Evolutionary conservation across 2,113 vertebrate species (phyloP).

Genomic region (Collichthys lucidus): DNA sequence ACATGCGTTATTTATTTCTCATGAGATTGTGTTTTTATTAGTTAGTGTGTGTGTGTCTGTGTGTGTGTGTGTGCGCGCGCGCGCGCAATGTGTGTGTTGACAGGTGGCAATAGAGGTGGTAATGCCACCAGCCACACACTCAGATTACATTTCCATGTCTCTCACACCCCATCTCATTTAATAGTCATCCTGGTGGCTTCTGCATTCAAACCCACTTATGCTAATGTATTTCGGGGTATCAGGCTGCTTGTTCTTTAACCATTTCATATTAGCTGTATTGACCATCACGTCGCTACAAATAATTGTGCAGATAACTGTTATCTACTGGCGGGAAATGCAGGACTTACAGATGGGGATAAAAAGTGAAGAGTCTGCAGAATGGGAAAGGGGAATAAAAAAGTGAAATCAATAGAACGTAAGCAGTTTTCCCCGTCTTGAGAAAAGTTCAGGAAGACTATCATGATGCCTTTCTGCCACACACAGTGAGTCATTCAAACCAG

Average conservation of each 20-base stretch:
- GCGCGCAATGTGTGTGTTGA: constrained; percentile 56
- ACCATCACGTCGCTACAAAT: constrained; percentile 74
- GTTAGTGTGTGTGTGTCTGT: neutral
- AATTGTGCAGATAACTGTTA: constrained; percentile 76
- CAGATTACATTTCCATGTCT: constrained; percentile 58
- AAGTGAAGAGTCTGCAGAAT: constrained; percentile 77
- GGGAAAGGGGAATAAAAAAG: constrained; percentile 52
- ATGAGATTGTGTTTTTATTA: too few relatives aligned
- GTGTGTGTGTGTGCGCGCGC: constrained; percentile 36
- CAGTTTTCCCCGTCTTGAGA: constrained; percentile 68
- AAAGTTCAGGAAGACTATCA: constrained; percentile 59
- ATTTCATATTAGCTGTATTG: constrained; percentile 77
- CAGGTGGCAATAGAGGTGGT: constrained; percentile 54
- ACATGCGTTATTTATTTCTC: constrained; percentile 1
- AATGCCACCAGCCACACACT: constrained; percentile 55
- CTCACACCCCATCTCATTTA: constrained; percentile 45
- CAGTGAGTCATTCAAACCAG: constrained; percentile 22
- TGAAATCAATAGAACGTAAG: constrained; percentile 78
- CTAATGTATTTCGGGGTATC: constrained; percentile 66
- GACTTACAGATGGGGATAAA: constrained; percentile 69
- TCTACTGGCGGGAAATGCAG: constrained; percentile 67
- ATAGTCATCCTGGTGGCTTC: constrained; percentile 56
- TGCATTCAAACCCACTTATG: constrained; percentile 75
- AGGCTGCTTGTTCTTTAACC: constrained; percentile 68
- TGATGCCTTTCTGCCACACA: constrained; percentile 42